phyloP scores from a whole-genome alignment of 2,113 vertebrate genomes.

The Gavialis gangeticus region DNA sequence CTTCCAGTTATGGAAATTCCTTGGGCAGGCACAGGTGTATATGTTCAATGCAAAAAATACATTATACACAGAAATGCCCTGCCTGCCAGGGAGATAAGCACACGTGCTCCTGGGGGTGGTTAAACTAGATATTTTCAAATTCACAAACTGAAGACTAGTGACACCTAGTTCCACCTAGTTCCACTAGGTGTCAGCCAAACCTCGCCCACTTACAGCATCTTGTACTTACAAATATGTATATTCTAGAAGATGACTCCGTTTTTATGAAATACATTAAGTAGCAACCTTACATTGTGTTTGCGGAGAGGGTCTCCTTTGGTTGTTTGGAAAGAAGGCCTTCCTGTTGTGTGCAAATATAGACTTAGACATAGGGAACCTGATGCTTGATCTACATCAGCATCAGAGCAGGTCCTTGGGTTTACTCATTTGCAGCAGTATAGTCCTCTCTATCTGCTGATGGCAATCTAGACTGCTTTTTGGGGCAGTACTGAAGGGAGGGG shows the following conservation, averaged over 20 bases:
- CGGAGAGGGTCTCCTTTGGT: neutral
- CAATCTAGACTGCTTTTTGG: neutral
- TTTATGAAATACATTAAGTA: neutral
- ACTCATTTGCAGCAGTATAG: neutral
- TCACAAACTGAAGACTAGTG: neutral
- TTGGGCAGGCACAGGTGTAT: neutral
- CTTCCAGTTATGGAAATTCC: neutral
- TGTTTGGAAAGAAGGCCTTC: neutral
- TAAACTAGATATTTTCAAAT: neutral
- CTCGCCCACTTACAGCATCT: neutral
- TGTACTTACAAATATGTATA: neutral
- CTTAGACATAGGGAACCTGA: too few species aligned
- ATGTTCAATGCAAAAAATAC: neutral
- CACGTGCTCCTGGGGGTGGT: neutral
- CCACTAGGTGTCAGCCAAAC: constrained; percentile 74
- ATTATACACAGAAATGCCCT: neutral
- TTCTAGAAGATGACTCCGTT: neutral
- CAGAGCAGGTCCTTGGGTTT: neutral
- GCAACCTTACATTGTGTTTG: neutral
- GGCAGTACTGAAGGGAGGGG: neutral
- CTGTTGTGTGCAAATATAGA: neutral
- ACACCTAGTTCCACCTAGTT: neutral
- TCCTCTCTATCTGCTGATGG: neutral
- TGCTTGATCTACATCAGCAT: too few species aligned
- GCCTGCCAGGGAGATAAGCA: neutral